Percentiles rank a stretch among this genome's conserved stretches.
Evolutionary conservation across 1,140 invertebrate genomes (phyloP).

Genomic region (Limonius californicus): DNA sequence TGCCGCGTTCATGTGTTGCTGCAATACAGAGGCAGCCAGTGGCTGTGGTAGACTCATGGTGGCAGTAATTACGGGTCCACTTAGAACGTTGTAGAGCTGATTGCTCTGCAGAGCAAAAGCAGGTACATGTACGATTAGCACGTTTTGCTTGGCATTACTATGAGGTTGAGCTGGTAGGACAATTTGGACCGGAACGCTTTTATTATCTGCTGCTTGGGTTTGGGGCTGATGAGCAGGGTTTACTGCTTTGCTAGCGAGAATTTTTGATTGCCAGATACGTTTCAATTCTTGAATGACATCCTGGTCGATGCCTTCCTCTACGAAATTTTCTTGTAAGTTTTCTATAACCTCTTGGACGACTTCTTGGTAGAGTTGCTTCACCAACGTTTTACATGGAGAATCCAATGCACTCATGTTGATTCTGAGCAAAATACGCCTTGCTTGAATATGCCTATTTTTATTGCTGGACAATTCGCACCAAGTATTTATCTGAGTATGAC

Average conservation of each 20-base stretch:
- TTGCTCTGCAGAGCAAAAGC: conserved; percentile 70
- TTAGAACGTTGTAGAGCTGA: conserved; percentile 63
- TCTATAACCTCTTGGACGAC: conserved; percentile 96
- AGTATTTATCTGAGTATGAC: too few relatives aligned
- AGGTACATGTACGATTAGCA: conserved; percentile 57
- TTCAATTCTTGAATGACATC: conserved; percentile 94
- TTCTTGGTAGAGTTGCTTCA: conserved; percentile 88
- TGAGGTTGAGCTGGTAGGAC: conserved; percentile 43
- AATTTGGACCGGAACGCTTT: conserved; percentile 55
- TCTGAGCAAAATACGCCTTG: too few relatives aligned
- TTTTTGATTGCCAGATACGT: conserved; percentile 88
- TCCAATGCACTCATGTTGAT: too few relatives aligned
- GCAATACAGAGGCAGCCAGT: conserved; percentile 71
- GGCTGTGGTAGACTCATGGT: conserved; percentile 77
- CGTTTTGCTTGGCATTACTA: conserved; percentile 56
- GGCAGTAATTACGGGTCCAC: conserved; percentile 78
- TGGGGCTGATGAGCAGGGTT: conserved; percentile 32
- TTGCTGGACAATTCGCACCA: too few relatives aligned
- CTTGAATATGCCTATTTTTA: too few relatives aligned
- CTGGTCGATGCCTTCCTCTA: conserved; percentile 97
- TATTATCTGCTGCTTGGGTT: conserved; percentile 29
- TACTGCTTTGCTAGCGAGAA: conserved; percentile 55
- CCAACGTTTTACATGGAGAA: conserved; percentile 32
- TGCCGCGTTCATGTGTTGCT: conserved; percentile 83
- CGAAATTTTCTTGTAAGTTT: conserved; percentile 87